Base-by-base conservation (phyloP, 2,888 invertebrate genomes). In the Lysandra bellargus region DNA sequence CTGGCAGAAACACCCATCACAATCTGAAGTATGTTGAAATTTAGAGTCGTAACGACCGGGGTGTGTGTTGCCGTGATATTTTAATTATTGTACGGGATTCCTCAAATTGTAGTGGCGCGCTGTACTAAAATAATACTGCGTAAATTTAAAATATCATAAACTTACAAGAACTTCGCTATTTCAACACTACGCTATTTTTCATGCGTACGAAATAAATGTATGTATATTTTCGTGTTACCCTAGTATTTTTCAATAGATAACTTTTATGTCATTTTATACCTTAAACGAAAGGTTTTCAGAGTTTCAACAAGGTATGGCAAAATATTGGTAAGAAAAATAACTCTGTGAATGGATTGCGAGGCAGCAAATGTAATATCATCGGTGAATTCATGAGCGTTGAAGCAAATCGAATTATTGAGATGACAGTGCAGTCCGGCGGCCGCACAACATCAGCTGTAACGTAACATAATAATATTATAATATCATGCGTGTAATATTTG, bases 341-440 rank as follows among this genome's bases (percentile, higher is more conserved):
- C 5, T 69, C 4, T 4, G 33, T 14, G 69, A 17, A 60, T 75
- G 61, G 12, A 61, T 37, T 73, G 14, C 37, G 78, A 74, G 44
- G 74, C 53, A 37, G 7, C n/a, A 49, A 60, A 23, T 78, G 60
- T 80, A 23, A 61, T 60, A 61, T 80, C 40, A 14, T 53, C 64
- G 79, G 74, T 75, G 69, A 79, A 79, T 77, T 82, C 80, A 80
- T 53, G 61, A 57, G 73, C 80, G 79, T 79, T 60, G 81, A 81
- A 79, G 79, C 79, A 79, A 80, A 82, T 80, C 80, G 73, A 76
- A 81, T 81, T 81, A 80, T 75, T 80, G 33, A 79, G 82, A 81
- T 82, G 82, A 82, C 81, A 79, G 72, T 80, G 81, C 82, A 80
- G 81, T 80, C 69, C 76, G 80, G 77, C 72, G 78, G 81, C 75